These are phyloP conservation scores for Petrolisthes cinctipes DNA, from an alignment of 2,888 invertebrate genomes.

Conservation along the genomic window DNA sequence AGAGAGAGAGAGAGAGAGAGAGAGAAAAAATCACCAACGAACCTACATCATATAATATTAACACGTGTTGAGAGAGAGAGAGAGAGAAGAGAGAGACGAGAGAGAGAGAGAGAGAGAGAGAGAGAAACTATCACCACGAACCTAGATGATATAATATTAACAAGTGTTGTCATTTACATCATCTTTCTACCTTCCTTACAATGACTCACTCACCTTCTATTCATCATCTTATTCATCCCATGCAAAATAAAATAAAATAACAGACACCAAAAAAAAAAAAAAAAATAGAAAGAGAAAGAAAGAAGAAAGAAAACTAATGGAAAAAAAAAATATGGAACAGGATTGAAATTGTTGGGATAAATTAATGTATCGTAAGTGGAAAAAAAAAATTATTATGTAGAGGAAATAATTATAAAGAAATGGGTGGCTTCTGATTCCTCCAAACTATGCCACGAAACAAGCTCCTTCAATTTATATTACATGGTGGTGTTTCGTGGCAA, in stretches of 20 bases:
- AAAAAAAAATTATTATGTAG: too few species aligned
- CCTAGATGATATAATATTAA: not conserved
- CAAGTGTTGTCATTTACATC: too few species aligned
- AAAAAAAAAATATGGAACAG: not conserved
- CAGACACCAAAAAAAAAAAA: not conserved
- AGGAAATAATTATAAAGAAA: too few species aligned
- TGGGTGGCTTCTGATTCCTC: too few species aligned
- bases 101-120: not conserved
- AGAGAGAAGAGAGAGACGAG: not conserved
- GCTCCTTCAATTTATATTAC: too few species aligned
- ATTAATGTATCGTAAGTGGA: too few species aligned
- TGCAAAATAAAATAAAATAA: not conserved
- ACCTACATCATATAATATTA: not conserved
- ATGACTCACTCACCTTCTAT: too few species aligned
- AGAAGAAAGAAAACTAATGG: not conserved
- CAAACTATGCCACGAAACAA: too few species aligned
- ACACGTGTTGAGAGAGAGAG: not conserved
- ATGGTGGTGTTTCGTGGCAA: too few species aligned
- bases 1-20: not conserved
- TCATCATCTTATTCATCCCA: not conserved
- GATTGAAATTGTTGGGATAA: not conserved
- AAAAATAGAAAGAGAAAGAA: not conserved
- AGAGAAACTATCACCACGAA: not conserved
- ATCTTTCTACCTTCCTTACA: too few species aligned
- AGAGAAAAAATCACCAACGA: not conserved